Conservation (phyloP, 2,113 vertebrate genomes). For the Zootoca vivipara region DNA sequence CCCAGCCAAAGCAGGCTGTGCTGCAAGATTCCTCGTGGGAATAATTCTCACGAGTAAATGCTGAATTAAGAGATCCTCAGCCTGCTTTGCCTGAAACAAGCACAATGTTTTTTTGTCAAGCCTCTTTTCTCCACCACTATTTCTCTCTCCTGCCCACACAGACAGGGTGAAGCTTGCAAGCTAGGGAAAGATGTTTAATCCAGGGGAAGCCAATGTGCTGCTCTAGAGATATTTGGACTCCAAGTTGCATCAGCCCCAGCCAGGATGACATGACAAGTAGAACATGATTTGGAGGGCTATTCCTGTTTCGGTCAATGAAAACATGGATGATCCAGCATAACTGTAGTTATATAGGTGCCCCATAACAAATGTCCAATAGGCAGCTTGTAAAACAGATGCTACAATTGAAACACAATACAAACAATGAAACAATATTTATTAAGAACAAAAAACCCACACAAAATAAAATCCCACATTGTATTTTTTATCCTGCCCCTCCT, state of each 20-base stretch:
- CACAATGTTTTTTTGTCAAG: slow-evolving; percentile 55
- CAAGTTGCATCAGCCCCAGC: neutral
- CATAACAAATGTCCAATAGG: neutral
- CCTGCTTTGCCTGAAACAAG: slow-evolving; percentile 66
- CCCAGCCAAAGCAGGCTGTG: slow-evolving; percentile 81
- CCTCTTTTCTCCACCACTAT: slow-evolving; percentile 55
- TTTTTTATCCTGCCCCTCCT: neutral
- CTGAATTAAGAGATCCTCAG: slow-evolving; percentile 78
- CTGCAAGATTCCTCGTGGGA: slow-evolving; percentile 80
- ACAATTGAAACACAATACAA: neutral
- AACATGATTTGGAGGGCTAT: too few species aligned
- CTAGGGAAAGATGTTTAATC: neutral
- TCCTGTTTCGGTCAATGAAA: too few species aligned
- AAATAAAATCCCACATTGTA: neutral
- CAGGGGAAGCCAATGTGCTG: neutral
- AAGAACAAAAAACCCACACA: neutral
- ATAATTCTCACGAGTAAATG: slow-evolving; percentile 78
- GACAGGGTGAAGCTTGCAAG: neutral
- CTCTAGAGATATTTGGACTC: neutral
- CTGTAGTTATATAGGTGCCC: too few species aligned
- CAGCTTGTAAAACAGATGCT: neutral
- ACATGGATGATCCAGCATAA: too few species aligned
- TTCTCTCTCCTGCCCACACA: neutral
- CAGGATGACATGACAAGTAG: neutral
- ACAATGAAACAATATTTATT: neutral